Evolutionary conservation across 2,888 invertebrate genomes (phyloP), one percentile per base, ranked within the genome.

Genomic region (Leptinotarsa tumamoca): DNA sequence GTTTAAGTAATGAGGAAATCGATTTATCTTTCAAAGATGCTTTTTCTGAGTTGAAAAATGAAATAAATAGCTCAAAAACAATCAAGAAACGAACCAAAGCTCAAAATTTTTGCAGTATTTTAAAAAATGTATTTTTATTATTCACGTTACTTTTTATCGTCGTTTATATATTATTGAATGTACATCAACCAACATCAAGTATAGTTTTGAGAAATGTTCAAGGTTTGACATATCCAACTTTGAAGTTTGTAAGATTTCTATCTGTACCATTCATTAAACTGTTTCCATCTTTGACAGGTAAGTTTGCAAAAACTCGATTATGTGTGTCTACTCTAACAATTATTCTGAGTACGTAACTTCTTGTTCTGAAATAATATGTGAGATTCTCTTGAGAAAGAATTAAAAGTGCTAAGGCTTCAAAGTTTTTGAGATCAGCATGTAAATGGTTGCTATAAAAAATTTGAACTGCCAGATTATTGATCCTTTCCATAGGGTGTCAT

Each of bases 141-240:
- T 83, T 82, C 71, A 81, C 84, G 33, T 79, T 84, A 69, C 84
- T 83, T 71, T 85, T 87, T 68, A 82, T 90, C 73, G 80, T 88
- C 69, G 85, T 90, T 72, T 89, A 89, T 84, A 82, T 90, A 80
- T 79, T 90, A 77, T 83, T 90, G 68, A 89, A 90, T 81, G 90
- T 93, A 83, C 92, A 92, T 84, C 92, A 92, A 84, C 90, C 91
- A 27, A 91, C 94, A 15, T 92, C 93, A 78, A 93, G 91, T 86
- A 90, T 92, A 81, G 88, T 94, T 80, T 88, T 94, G 80, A 91
- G 94, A 86, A 93, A 94, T 88, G 90, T 95, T 33, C 95, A 96
- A 87, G 94, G 94, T 75, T 92, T 93, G 82, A 95, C 96, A 81
- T 95, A 96, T 89, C 96, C 96, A 14, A 93, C 93, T 15, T 91